Base-by-base conservation (phyloP, 2,888 invertebrate species). In the Phengaris arion region DNA sequence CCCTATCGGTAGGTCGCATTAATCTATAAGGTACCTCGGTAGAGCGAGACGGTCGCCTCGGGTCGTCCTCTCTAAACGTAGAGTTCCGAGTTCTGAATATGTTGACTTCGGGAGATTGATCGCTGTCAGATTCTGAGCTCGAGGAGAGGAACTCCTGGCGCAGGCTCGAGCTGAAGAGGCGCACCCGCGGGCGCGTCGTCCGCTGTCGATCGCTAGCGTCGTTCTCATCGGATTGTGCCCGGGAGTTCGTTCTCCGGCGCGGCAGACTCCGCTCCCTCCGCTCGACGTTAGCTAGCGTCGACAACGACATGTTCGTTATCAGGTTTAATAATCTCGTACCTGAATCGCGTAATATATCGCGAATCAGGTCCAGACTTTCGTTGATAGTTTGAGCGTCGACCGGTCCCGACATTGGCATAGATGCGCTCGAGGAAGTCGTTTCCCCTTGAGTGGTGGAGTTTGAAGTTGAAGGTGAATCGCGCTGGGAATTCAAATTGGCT, bases 311-410 rank as follows among this genome's bases (percentile, higher is more conserved):
- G 75, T 92, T 90, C 0, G 92, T 92, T 74, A 94, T 93, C 74
- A 94, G 84, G 80, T 93, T 92, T 64, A 94, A 83, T 22, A 94
- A 81, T 74, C 93, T 85, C 10, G 92, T 90, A 5, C 94, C 93
- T 0, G 94, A 94, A 81, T 93, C 94, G 74, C 93, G 86, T 10
- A 94, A 83, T 77, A 94, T 94, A 77, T 93, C 93, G 13, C 94
- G 86, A 74, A 94, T 93, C 46, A 93, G 82, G 78, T 94, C 91
- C 46, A 94, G 86, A 77, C 93, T 93, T 78, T 93, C 92, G 76
- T 91, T 91, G 69, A 93, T 91, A 10, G 91, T 86, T 79, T 90
- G 89, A 57, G 92, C 90, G 79, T 92, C 92, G n/a, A 87, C 86
- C 10, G 88, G 85, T 0, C 85, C 80, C 5, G 84, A 81, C 51